phyloP scores from a whole-genome alignment of 1,140 invertebrate genomes.

The Batillaria attramentaria region DNA sequence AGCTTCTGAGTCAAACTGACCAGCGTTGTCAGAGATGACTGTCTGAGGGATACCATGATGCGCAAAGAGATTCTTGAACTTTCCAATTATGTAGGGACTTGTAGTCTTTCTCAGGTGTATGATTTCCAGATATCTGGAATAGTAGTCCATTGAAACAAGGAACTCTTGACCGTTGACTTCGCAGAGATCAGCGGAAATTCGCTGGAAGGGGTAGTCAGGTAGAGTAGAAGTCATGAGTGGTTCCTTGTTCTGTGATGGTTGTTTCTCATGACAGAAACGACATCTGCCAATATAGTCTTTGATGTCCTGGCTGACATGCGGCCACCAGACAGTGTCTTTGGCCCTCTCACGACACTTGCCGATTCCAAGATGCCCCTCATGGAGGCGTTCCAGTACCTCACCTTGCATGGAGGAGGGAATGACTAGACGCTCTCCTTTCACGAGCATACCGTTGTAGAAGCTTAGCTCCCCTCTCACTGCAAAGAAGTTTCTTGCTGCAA shows the following conservation, averaged over 20 bases:
- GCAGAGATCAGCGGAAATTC: conserved; percentile 29
- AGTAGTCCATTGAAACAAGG: conserved; percentile 29
- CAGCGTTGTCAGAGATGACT: conserved; percentile 21
- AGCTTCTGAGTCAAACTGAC: conserved; percentile 37
- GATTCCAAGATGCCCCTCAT: no score
- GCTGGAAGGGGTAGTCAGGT: conserved; percentile 28
- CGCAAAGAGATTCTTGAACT: conserved; percentile 20
- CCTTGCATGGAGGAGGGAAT: no score
- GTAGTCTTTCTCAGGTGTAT: neutral
- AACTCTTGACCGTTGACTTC: conserved; percentile 18
- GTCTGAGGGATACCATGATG: conserved; percentile 17
- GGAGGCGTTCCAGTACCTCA: no score
- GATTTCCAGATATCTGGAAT: conserved; percentile 30
- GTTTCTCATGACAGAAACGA: no score
- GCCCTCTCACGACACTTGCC: no score
- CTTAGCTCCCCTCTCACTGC: no score
- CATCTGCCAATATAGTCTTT: no score
- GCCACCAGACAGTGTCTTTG: no score
- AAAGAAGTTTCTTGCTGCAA: conserved; percentile 1
- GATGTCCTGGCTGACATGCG: no score
- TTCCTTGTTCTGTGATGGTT: no score
- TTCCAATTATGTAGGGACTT: conserved; percentile 3
- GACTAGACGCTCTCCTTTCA: no score
- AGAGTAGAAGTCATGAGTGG: conserved; percentile 13
- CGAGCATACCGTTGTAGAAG: no score